phyloP scores from a whole-genome alignment of 2,888 invertebrate genomes.

The Leptarthrus brevirostris region DNA sequence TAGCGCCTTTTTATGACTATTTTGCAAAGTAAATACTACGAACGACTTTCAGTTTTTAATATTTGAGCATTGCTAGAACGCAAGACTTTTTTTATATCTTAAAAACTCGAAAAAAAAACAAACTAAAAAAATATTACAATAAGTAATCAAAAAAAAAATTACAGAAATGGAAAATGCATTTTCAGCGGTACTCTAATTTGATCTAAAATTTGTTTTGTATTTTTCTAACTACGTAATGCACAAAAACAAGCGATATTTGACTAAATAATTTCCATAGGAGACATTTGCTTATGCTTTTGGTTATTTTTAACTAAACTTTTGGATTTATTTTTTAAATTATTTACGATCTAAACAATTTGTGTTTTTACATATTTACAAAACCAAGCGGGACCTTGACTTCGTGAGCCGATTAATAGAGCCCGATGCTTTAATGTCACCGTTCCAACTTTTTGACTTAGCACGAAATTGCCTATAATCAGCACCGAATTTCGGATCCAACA shows the following conservation, averaged over 20 bases:
- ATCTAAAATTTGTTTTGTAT: slow-evolving; percentile 34
- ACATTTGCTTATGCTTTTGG: slow-evolving; percentile 7
- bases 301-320: slow-evolving; percentile 29
- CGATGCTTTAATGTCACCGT: slow-evolving; percentile 67
- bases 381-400: slow-evolving; percentile 65
- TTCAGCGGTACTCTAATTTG: not conserved
- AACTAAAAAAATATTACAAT: not conserved
- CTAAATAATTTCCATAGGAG: slow-evolving; percentile 48
- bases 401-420: slow-evolving; percentile 62
- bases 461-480: slow-evolving; percentile 79
- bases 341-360: not conserved
- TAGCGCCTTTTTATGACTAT: not conserved
- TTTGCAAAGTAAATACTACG: too few species aligned
- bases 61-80: slow-evolving; percentile 4
- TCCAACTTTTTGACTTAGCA: slow-evolving; percentile 81
- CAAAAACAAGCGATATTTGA: slow-evolving; percentile 44
- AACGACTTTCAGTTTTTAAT: too few species aligned
- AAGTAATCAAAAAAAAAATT: not conserved
- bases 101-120: not conserved
- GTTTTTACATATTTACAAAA: slow-evolving; percentile 60
- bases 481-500: slow-evolving; percentile 85
- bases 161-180: not conserved
- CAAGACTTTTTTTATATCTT: not conserved
- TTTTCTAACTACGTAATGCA: slow-evolving; percentile 51
- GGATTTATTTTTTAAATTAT: slow-evolving; percentile 2